Conservation (phyloP, 1,140 invertebrate genomes). For the Papilio dardanus region DNA sequence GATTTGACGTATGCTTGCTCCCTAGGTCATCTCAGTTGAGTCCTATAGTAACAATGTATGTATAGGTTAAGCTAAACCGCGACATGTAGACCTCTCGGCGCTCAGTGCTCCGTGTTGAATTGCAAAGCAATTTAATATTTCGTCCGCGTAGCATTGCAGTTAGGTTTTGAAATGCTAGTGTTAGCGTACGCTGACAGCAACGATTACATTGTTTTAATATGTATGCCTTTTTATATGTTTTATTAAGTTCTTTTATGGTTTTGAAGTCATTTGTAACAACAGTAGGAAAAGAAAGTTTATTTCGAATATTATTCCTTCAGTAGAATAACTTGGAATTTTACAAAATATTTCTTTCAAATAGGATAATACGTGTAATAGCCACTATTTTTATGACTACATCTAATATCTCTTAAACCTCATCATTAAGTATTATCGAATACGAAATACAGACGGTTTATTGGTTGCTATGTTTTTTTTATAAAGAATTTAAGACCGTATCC, state of each 20-base stretch:
- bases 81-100: background rate
- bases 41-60: background rate
- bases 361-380: background rate
- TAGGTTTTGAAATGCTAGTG: background rate
- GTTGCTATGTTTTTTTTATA: background rate
- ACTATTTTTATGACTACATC: background rate
- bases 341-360: no score
- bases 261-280: no score
- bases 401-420: background rate
- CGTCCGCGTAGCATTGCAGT: conserved; percentile 38
- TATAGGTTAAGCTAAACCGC: background rate
- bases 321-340: no score
- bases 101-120: conserved; percentile 40
- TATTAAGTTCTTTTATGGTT: no score
- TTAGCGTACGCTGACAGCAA: background rate
- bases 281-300: no score
- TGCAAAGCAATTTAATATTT: conserved; percentile 48
- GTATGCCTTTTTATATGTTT: background rate
- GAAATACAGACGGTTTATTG: background rate
- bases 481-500: background rate
- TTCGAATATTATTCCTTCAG: no score
- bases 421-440: background rate
- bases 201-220: background rate
- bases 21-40: background rate
- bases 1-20: no score